Evolutionary conservation across 2,113 vertebrate genomes (phyloP), one percentile per base, ranked within the genome.

Genomic region (Ailurus styani): DNA sequence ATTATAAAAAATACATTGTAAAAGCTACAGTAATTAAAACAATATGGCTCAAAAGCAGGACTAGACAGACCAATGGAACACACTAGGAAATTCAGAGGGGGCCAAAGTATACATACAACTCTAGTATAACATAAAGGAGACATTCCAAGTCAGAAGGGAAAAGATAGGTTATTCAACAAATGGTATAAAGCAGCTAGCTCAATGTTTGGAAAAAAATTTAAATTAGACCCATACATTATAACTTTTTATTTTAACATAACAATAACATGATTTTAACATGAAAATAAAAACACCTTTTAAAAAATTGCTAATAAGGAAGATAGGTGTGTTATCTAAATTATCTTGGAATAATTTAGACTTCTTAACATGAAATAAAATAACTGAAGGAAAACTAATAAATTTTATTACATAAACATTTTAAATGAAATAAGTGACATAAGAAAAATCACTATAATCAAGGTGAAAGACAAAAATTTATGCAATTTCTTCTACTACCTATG

Each of bases 351-450:
- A 85, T 62, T 79, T 62, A 90, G 70, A 60, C 21, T 79, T 93
- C 57, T 87, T 82, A 85, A 62, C n/a, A 79, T 64, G n/a, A 94
- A 90, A 62, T 85, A 68, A 93, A 91, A 85, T 55, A 84, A 94
- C 72, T 54, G 2, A 55, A 66, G 40, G n/a, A 89, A 81, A 88
- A 89, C 13, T n/a, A 93, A 47, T 73, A 60, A 50, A 68, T 62
- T 72, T 31, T 40, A 85, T 70, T 68, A 52, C 62, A 79, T 55
- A 50, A 96, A 62, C n/a, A 72, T 62, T 90, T 90, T 54, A 86
- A 86, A 81, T 62, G 62, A 70, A 18, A 81, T 9, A 64, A 62
- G 27, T 29, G 60, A 62, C 60, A 62, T 34, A 82, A 73, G 20
- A 27, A 79, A 90, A 70, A 96, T 45, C 20, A 89, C n/a, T 34